phyloP scores from a whole-genome alignment of 2,888 invertebrate species.

The Emmelina monodactyla region DNA sequence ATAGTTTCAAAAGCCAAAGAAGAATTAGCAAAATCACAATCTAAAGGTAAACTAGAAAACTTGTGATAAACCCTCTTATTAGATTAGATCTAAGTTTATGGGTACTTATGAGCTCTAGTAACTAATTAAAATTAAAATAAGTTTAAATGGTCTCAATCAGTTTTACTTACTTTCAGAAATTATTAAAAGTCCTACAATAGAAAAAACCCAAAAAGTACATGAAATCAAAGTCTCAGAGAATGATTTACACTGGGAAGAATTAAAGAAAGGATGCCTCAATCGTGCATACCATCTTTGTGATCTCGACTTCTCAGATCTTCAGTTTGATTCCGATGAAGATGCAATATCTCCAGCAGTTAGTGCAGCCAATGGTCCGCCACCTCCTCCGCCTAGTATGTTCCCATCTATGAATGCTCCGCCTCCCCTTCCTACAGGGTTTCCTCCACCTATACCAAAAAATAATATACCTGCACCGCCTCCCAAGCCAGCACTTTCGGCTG shows the following conservation, averaged over 20 bases:
- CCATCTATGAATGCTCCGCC: slow-evolving; percentile 52
- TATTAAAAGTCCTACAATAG: slow-evolving; percentile 74
- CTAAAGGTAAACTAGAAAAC: slow-evolving; percentile 64
- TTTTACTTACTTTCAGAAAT: slow-evolving; percentile 57
- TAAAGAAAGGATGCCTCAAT: slow-evolving; percentile 74
- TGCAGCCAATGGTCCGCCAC: slow-evolving; percentile 76
- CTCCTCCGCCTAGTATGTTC: slow-evolving; percentile 77
- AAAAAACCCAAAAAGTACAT: slow-evolving; percentile 68
- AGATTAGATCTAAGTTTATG: too few species aligned
- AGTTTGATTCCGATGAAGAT: slow-evolving; percentile 87
- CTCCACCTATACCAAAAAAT: slow-evolving; percentile 45
- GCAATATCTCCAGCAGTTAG: slow-evolving; percentile 72
- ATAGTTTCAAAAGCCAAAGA: slow-evolving; percentile 94
- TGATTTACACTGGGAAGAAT: slow-evolving; percentile 94
- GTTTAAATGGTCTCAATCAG: too few species aligned
- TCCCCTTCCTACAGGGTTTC: slow-evolving; percentile 58
- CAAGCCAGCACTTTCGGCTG: slow-evolving; percentile 35
- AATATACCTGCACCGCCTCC: slow-evolving; percentile 44
- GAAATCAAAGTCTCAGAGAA: slow-evolving; percentile 90
- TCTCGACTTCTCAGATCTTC: slow-evolving; percentile 95
- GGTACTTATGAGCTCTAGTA: too few species aligned
- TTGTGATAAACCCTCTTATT: not conserved
- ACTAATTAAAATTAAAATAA: too few species aligned
- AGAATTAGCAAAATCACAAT: slow-evolving; percentile 86
- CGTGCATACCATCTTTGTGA: slow-evolving; percentile 88